Base-by-base conservation (phyloP, 1,140 invertebrate species). In the Coptotermes formosanus region DNA sequence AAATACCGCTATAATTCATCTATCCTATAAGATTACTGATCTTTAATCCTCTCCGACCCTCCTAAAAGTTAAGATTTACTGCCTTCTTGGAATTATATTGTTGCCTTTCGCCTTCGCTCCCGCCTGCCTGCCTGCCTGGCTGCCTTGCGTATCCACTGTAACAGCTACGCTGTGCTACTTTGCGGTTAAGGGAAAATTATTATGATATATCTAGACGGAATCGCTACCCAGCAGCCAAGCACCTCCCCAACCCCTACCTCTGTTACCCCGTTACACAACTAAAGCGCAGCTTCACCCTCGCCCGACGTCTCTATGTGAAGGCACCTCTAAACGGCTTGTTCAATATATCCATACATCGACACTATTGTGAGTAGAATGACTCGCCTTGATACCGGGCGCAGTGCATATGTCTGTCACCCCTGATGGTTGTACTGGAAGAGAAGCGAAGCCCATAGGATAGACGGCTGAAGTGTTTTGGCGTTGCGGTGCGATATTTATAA, bases 51-150 rank as follows among this genome's bases (percentile, higher is more conserved):
- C 88, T 90, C 89, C 90, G 89, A 90, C 92, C 92, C 92, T 92
- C 92, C 92, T 93, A 93, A 93, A 94, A 94, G 92, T 94, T 94
- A 93, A 94, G 93, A 94, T 94, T 94, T 94, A 94, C 92, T 93
- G 92, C 90, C 90, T 88, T 90, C 90, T 90, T 91, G 92, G 93
- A 92, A 93, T 94, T 94, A 94, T 93, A 92, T 92, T 92, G 91
- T 92, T 90, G 90, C 90, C 89, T 88, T 89, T 90, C 89, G 88
- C 88, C 87, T 86, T 87, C 88, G 88, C 88, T 88, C 87, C 87
- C 88, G 87, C 88, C 86, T 87, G 85, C 64, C 64, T 75, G 64
- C 52, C 52, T 55, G 87, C 88, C 86, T 87, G 85, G n/a, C 64
- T 75, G 64, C 52, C 52, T 55, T 75, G 64, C 64, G 64, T 75